Conservation (phyloP, 2,113 vertebrate genomes). For the Nestor notabilis region DNA sequence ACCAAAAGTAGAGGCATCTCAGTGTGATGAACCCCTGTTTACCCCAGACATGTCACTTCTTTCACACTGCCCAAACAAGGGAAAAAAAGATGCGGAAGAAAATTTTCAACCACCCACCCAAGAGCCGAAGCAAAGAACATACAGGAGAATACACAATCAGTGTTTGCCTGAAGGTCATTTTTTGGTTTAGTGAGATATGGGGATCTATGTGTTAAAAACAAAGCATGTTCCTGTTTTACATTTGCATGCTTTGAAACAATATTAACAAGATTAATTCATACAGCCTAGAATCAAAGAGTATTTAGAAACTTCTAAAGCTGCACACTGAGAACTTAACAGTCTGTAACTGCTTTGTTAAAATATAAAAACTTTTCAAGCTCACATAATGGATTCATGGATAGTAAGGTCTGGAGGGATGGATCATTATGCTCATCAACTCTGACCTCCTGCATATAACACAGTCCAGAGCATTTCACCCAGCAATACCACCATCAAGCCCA, state of each 20-base stretch:
- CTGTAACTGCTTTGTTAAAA: conserved; percentile 18
- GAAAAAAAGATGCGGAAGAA: background rate
- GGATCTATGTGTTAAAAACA: background rate
- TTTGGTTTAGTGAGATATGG: background rate
- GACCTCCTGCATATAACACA: conserved; percentile 24
- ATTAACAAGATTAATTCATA: conserved; percentile 12
- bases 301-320: conserved; percentile 26
- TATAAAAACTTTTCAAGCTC: conserved; percentile 11
- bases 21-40: background rate
- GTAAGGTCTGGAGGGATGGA: conserved; percentile 32
- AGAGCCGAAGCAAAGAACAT: background rate
- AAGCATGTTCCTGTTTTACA: background rate
- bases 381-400: background rate
- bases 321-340: background rate
- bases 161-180: background rate
- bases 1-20: background rate
- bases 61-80: background rate
- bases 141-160: background rate
- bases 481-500: background rate
- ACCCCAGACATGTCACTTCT: background rate
- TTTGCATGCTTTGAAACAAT: background rate
- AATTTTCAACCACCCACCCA: background rate
- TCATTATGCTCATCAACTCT: conserved; percentile 32
- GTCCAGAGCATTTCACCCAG: conserved; percentile 36
- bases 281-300: background rate